Evolutionary conservation across 2,888 invertebrate genomes (phyloP).

Genomic region (Lacanobia oleracea): DNA sequence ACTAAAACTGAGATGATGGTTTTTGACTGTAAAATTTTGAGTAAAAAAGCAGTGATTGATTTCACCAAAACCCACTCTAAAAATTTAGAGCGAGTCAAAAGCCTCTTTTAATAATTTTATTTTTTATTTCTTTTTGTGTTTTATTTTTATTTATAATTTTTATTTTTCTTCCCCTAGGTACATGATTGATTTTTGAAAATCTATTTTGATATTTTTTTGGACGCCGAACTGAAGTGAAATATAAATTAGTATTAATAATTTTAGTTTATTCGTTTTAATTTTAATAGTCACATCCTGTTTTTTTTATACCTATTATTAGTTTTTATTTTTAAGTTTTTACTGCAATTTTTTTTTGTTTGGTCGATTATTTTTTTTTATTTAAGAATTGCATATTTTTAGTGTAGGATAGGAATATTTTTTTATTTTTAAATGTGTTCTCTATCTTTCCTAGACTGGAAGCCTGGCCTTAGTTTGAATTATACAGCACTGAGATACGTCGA

Average conservation of each 20-base stretch:
- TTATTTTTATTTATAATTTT: constrained; percentile 58
- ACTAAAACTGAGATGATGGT: not conserved
- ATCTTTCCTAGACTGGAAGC: not conserved
- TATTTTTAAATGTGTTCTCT: constrained; percentile 3
- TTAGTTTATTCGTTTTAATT: constrained; percentile 60
- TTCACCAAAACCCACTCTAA: not conserved
- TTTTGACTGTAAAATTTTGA: not conserved
- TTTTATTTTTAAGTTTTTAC: constrained; percentile 40
- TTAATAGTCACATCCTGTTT: constrained; percentile 86
- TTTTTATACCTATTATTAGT: constrained; percentile 48
- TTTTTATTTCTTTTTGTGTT: constrained; percentile 21
- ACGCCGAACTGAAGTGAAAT: constrained; percentile 65
- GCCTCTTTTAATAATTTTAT: constrained; percentile 5
- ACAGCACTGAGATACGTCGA: not conserved
- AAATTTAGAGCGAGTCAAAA: not conserved
- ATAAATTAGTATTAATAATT: constrained; percentile 67
- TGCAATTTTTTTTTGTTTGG: constrained; percentile 27
- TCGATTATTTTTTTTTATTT: constrained; percentile 1
- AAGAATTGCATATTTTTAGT: constrained; percentile 4
- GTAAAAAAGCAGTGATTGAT: not conserved
- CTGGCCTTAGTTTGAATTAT: not conserved
- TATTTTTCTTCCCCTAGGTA: constrained; percentile 79
- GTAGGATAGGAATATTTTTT: not conserved
- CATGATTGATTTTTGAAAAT: constrained; percentile 86
- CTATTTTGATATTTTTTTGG: constrained; percentile 50